These are phyloP conservation scores for Cephonodes hylas DNA, from an alignment of 2,888 invertebrate genomes.

Conservation along the genomic window DNA sequence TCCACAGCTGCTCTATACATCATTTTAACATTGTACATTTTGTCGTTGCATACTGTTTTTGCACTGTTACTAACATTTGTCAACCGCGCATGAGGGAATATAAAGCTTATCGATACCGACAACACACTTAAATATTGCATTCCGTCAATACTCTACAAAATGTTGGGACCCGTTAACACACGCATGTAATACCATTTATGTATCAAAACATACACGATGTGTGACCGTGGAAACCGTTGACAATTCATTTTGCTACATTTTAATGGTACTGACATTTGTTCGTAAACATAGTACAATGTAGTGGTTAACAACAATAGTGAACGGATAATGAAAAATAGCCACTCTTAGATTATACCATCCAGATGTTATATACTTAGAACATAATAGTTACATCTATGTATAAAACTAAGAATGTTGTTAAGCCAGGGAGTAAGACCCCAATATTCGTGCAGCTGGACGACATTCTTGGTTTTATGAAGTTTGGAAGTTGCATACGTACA, in stretches of 20 bases:
- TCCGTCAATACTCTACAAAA: conserved; percentile 71
- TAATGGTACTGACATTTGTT: conserved; percentile 33
- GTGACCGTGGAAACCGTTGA: conserved; percentile 17
- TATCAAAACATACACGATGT: conserved; percentile 30
- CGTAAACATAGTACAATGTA: conserved; percentile 39
- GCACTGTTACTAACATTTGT: conserved; percentile 57
- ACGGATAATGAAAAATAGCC: conserved; percentile 31
- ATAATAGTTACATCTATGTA: conserved; percentile 30
- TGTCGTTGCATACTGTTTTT: conserved; percentile 59
- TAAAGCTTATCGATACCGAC: conserved; percentile 53
- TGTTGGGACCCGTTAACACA: conserved; percentile 46
- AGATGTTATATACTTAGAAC: conserved; percentile 22
- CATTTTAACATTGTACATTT: conserved; percentile 52
- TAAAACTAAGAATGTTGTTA: conserved; percentile 33
- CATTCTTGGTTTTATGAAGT: conserved; percentile 2
- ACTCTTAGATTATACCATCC: conserved; percentile 28
- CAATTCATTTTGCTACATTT: conserved; percentile 30
- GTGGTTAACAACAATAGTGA: conserved; percentile 34
- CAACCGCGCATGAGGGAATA: conserved; percentile 59
- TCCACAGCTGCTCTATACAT: conserved; percentile 60
- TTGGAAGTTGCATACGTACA: conserved; percentile 37
- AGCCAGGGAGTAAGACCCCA: conserved; percentile 11
- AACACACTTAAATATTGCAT: conserved; percentile 79
- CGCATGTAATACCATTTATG: conserved; percentile 54
- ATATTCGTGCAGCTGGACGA: not conserved